Evolutionary conservation across 2,113 vertebrate genomes (phyloP).

Genomic region (Myocastor coypus): DNA sequence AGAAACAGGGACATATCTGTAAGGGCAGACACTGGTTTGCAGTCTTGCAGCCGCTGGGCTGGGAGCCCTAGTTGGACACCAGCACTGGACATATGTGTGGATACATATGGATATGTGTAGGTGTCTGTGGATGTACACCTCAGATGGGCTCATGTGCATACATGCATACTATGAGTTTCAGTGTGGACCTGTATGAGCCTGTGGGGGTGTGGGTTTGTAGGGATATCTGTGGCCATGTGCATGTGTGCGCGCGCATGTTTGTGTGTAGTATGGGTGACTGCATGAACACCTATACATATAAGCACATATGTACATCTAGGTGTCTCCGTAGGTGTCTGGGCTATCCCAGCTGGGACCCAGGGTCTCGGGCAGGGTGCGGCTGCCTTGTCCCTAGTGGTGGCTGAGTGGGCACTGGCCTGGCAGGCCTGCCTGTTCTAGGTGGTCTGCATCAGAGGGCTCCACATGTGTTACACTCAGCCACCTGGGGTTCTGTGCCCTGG

Average conservation of each 20-base stretch:
- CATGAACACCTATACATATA: too few species aligned
- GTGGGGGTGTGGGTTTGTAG: neutral
- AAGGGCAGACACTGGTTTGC: neutral
- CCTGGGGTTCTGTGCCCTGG: neutral
- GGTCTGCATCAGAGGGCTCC: neutral
- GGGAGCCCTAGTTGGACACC: neutral
- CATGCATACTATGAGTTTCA: neutral
- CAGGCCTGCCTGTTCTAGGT: neutral
- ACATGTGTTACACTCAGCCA: neutral
- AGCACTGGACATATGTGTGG: too few species aligned
- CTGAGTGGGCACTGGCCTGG: neutral
- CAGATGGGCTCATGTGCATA: neutral
- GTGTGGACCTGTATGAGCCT: neutral
- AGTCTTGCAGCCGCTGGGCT: neutral
- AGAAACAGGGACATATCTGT: neutral
- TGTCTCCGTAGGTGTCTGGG: neutral
- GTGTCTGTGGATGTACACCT: too few species aligned
- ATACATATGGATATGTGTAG: neutral
- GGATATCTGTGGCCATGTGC: neutral
- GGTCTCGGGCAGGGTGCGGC: fast-evolving
- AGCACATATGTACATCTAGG: neutral
- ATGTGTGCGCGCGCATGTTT: fast-evolving
- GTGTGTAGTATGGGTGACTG: neutral
- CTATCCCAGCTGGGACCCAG: neutral
- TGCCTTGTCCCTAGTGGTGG: too few species aligned